Evolutionary conservation across 2,888 invertebrate species (phyloP), one percentile per base, ranked within the genome.

Genomic region (Chaitophorus viminalis): DNA sequence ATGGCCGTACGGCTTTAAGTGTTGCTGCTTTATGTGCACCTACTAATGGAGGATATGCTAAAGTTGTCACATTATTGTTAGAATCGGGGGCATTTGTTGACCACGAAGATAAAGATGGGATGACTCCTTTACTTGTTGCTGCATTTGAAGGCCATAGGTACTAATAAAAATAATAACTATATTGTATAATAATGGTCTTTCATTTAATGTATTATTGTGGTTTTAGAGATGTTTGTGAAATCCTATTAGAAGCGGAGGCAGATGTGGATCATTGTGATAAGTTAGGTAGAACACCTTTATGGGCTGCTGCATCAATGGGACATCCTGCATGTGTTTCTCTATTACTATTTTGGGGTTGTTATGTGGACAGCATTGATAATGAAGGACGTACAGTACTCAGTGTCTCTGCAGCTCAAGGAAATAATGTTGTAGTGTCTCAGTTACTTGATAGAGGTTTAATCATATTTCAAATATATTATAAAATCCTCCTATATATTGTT

Each of bases 251-350:
- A 91, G 96, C 95, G 91, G 98, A 97, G 89, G 97, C 98, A 1
- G 98, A 98, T 91, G 95, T 97, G 0, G 98, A 98, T 91, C 95
- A 97, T 89, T 93, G 94, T 77, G 97, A 98, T 91, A 93, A 93
- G 83, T 94, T 95, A 88, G 97, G 97, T 0, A 93, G 97, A 82
- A 96, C 96, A 1, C 96, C 97, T 4, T 92, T 98, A 89, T 98
- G 98, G 95, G 97, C 97, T 17, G 98, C 97, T 0, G 97, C 97
- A 14, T 96, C 97, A 21, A 97, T 97, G 92, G 98, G 98, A 0
- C 98, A 98, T 92, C 95, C 96, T 39, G 93, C 94, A 25, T 95
- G 97, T 1, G 96, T 97, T 1, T 95, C 96, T 29, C 93, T 97
- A 89, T 92, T 98, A 89, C 93, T 98, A 89, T 98, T 97, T 92